Evolutionary conservation across 2,797 vertebrate species (phyloP), one percentile per base, ranked within the genome.

Genomic region (Leptodactylus fallax): DNA sequence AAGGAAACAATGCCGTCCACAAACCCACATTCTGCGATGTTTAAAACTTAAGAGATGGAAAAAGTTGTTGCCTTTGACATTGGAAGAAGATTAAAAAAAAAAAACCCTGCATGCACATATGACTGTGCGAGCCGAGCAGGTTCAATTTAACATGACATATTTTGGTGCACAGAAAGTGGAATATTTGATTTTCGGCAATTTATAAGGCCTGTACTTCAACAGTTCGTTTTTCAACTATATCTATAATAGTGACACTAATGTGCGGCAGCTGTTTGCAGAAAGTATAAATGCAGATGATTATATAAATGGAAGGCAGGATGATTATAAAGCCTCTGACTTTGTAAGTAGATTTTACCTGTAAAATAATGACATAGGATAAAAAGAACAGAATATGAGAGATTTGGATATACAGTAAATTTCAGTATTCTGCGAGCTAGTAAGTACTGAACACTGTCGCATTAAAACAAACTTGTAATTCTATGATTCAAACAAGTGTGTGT

Each of bases 1-100:
- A 88, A 90, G 90, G 87, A 86, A 86, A 91, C 14, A 88, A 79
- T 84, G 85, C 23, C 85, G 90, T 91, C 92, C 92, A 90, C 90
- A 87, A 88, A 90, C 45, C 74, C 21, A 87, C 91, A 91, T 90
- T 14, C 89, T 79, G 49, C 51, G 49, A 78, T 86, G 84, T 86
- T 82, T 78, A 89, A 89, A 88, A 89, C 77, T 81, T 81, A 85
- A 83, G 79, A 81, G 74, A 17, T 77, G 72, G 61, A 80, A 27
- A 36, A 86, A 55, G 79, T 77, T 63, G 36, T 77, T 77, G 58
- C 25, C 2, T 23, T 14, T 76, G 60, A 86, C 84, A 85, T 76
- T 83, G 53, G 51, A 27, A 76, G 25, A 77, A 77, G 45, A 81
- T 55, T 17, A 51, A 74, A 60, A 83, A 69, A 80, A 47, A 84